Evolutionary conservation across 1,140 invertebrate species (phyloP).

Genomic region (Lepidurus apus): DNA sequence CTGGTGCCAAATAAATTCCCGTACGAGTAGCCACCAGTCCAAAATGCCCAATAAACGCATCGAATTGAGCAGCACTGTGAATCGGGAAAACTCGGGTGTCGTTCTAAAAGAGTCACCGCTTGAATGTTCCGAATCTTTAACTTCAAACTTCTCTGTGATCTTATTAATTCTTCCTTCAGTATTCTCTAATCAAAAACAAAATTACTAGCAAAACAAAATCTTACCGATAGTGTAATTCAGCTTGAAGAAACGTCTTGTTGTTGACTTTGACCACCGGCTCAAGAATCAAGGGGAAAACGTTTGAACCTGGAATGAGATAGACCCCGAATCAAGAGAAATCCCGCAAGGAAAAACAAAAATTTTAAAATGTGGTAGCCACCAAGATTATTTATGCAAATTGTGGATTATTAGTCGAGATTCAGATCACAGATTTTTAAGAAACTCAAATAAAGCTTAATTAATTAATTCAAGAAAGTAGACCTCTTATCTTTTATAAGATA

Average conservation of each 20-base stretch:
- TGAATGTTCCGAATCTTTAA: not conserved
- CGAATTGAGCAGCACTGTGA: conserved; percentile 88
- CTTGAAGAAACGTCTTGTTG: conserved; percentile 61
- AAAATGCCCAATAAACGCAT: conserved; percentile 90
- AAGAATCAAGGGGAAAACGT: conserved; percentile 85
- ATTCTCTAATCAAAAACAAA: too few relatives aligned
- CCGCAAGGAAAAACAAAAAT: not conserved
- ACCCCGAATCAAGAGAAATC: not conserved
- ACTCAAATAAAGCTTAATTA: too few relatives aligned
- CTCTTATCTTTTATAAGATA: too few relatives aligned
- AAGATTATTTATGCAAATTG: too few relatives aligned
- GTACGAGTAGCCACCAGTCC: conserved; percentile 84
- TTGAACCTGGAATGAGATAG: conserved; percentile 49
- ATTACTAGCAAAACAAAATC: not conserved
- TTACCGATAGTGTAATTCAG: conserved; percentile 67
- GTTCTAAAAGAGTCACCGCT: conserved; percentile 39
- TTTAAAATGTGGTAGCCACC: not conserved
- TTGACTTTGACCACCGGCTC: conserved; percentile 57
- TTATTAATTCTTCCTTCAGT: too few relatives aligned
- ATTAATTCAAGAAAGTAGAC: too few relatives aligned
- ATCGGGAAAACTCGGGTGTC: conserved; percentile 54
- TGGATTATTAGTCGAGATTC: too few relatives aligned
- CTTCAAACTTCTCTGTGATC: too few relatives aligned
- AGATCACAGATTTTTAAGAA: too few relatives aligned
- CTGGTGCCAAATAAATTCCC: conserved; percentile 63